Conservation (phyloP, 2,888 invertebrate species). For the Hirtodrosophila duncani region DNA sequence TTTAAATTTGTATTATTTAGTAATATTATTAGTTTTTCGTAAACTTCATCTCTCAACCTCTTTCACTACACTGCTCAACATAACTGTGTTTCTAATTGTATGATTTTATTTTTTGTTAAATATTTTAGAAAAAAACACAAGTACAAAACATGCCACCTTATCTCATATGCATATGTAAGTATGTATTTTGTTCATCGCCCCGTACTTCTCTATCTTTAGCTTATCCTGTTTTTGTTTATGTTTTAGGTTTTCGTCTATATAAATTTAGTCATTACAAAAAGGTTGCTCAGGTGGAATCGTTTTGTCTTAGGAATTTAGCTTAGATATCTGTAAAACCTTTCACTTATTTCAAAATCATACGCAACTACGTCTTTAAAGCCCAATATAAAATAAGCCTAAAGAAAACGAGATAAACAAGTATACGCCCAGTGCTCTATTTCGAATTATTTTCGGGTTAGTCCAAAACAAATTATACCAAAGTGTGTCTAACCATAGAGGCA, state of each 20-base stretch:
- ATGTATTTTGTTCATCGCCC: constrained; percentile 22
- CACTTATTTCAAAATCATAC: constrained; percentile 69
- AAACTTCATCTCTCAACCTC: background rate
- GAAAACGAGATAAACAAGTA: too few relatives aligned
- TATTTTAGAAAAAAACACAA: constrained; percentile 28
- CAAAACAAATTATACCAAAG: too few relatives aligned
- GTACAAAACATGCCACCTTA: constrained; percentile 48
- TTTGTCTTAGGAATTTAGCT: constrained; percentile 72
- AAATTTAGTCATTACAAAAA: constrained; percentile 67
- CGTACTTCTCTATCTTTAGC: constrained; percentile 28
- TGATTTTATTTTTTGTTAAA: constrained; percentile 10
- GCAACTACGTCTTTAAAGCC: constrained; percentile 64
- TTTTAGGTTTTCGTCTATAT: constrained; percentile 43
- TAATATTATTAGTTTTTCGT: too few relatives aligned
- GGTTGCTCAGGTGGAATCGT: constrained; percentile 72
- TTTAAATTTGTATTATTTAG: too few relatives aligned
- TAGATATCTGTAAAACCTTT: constrained; percentile 57
- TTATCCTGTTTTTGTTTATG: constrained; percentile 24
- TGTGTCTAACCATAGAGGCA: too few relatives aligned
- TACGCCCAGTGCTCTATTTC: too few relatives aligned
- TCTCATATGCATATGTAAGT: constrained; percentile 17
- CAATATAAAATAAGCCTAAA: constrained; percentile 39
- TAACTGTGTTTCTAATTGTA: constrained; percentile 17
- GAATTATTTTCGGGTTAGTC: too few relatives aligned
- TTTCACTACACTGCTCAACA: background rate